Evolutionary conservation across 2,113 vertebrate genomes (phyloP).

Genomic region (Ursus arctos): DNA sequence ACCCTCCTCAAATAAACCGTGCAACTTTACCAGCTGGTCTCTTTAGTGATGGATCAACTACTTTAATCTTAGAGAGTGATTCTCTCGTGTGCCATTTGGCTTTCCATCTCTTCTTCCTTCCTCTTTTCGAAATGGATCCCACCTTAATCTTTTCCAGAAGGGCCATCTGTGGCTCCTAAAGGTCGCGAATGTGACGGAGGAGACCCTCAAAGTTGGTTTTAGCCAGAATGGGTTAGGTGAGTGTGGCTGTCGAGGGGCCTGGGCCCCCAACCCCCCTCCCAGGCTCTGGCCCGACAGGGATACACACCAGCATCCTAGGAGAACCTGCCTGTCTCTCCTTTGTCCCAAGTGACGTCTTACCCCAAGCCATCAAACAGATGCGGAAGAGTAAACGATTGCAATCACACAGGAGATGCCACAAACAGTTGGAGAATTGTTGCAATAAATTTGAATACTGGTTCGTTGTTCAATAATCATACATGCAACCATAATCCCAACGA

Average conservation of each 20-base stretch:
- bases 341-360: background rate
- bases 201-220: slow-evolving; percentile 46
- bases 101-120: slow-evolving; percentile 45
- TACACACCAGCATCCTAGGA: background rate
- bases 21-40: slow-evolving; percentile 30
- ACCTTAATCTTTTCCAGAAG: slow-evolving; percentile 55
- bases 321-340: background rate
- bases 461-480: slow-evolving; percentile 58
- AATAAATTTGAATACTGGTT: slow-evolving; percentile 60
- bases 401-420: slow-evolving; percentile 11
- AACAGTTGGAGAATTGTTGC: background rate
- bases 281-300: background rate
- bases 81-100: slow-evolving; percentile 60
- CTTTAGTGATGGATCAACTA: slow-evolving; percentile 66
- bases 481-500: slow-evolving; percentile 26
- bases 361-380: background rate
- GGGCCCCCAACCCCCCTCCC: background rate
- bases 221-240: background rate
- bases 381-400: background rate
- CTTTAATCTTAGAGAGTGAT: slow-evolving; percentile 74
- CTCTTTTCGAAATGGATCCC: slow-evolving; percentile 44
- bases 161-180: slow-evolving; percentile 45
- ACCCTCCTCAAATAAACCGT: slow-evolving; percentile 49
- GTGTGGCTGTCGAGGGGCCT: background rate
- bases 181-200: slow-evolving; percentile 2